Evolutionary conservation across 2,888 invertebrate genomes (phyloP).

Genomic region (Desoria tigrina): DNA sequence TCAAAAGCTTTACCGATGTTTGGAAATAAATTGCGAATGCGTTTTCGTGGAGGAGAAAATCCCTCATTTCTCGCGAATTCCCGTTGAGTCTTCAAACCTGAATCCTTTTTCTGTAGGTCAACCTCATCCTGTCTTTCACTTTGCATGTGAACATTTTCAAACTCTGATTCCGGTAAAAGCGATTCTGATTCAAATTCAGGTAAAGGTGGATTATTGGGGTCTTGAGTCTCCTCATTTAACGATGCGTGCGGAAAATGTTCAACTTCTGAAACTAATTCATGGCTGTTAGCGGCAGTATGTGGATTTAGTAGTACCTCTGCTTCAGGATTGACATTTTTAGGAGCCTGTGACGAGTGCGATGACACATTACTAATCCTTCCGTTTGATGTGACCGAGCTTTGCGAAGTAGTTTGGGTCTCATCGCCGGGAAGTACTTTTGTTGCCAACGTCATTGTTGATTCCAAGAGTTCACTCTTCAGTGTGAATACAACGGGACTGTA

Average conservation of each 20-base stretch:
- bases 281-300: background rate
- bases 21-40: background rate
- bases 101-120: background rate
- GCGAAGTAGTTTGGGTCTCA: background rate
- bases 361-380: slow-evolving; percentile 30
- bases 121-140: background rate
- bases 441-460: slow-evolving; percentile 36
- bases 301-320: background rate
- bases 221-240: background rate
- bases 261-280: background rate
- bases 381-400: slow-evolving; percentile 10
- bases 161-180: background rate
- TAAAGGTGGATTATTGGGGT: background rate
- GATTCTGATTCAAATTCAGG: background rate
- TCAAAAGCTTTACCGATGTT: background rate
- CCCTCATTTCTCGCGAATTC: too few species aligned
- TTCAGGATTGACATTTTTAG: background rate
- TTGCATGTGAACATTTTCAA: background rate
- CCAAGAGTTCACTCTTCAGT: slow-evolving; percentile 30
- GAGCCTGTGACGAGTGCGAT: slow-evolving; percentile 5
- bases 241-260: too few species aligned
- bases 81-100: too few species aligned
- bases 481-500: slow-evolving; percentile 36
- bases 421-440: background rate
- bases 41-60: slow-evolving; percentile 3